Evolutionary conservation across 2,888 invertebrate species (phyloP), one percentile per base, ranked within the genome.

Genomic region (Teleiodes luculella): DNA sequence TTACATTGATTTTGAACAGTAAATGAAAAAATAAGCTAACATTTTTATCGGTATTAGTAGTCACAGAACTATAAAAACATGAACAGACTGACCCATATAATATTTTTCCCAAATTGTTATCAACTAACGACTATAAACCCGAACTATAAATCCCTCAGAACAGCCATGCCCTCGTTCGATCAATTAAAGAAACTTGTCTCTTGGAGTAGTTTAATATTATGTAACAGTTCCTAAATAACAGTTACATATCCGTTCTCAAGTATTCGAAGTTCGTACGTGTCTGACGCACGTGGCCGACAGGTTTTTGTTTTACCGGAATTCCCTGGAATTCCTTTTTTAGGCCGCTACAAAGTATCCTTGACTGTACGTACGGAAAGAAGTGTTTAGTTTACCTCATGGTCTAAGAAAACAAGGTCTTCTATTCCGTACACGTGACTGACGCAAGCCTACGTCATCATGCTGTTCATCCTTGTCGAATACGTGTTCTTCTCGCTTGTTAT

Each of bases 161-260:
- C 67, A 68, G 20, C 41, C 66, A 60, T 64, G 62, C 3, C 62
- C 60, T 65, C 64, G 66, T 68, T 70, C 67, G 66, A 69, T 70
- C 67, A 69, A 69, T 70, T 67, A 68, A 66, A 61, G 64, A 54
- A 64, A 61, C 66, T 66, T 59, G 68, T 61, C 60, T 60, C 64
- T 61, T 55, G 41, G 45, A 58, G 56, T 58, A 41, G 24, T 58
- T 56, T 54, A 51, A 58, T 48, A 48, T 35, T 48, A 53, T 53
- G 59, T 59, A 61, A 60, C 56, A 51, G 58, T 52, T 59, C 48
- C 57, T 43, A 45, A 55, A 51, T 58, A 59, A 55, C 54, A 53
- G 54, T 55, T 55, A 47, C 43, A 13, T 53, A 41, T 41, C 20
- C 28, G 37, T 37, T 39, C 18, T 35, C 16, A 46, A 31, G 46